Percentiles rank a stretch among this genome's conserved stretches.
phyloP scores from a whole-genome alignment of 2,113 vertebrate species.

The Oceanodroma tethys region DNA sequence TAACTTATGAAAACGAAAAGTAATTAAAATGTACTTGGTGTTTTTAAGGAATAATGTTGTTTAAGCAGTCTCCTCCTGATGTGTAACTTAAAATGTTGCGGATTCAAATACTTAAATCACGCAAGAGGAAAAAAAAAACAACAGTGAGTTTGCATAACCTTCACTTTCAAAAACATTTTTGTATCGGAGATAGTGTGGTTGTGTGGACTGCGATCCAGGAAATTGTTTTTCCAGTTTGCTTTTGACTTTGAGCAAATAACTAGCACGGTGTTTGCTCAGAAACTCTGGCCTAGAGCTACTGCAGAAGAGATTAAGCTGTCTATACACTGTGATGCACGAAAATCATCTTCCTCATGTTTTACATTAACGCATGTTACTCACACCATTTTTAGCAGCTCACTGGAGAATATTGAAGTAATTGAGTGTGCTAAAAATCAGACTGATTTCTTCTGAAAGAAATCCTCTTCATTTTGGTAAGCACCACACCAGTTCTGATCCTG shows the following conservation, averaged over 20 bases:
- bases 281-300: not conserved
- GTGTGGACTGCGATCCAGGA: not conserved
- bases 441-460: not conserved
- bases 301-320: not conserved
- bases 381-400: not conserved
- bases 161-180: not conserved
- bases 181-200: not conserved
- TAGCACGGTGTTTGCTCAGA: not conserved
- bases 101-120: not conserved
- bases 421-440: not conserved
- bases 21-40: not conserved
- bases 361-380: not conserved
- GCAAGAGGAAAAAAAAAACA: not conserved
- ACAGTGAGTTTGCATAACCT: not conserved
- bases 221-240: not conserved
- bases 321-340: fast-evolving
- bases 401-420: not conserved
- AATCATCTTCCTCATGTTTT: not conserved
- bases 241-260: not conserved
- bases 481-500: not conserved
- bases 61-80: not conserved
- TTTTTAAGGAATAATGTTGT: not conserved
- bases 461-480: not conserved
- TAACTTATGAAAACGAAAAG: not conserved
- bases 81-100: not conserved